These are phyloP conservation scores for Lutraria lutraria DNA, from an alignment of 2,888 invertebrate genomes.

Conservation along the genomic window DNA sequence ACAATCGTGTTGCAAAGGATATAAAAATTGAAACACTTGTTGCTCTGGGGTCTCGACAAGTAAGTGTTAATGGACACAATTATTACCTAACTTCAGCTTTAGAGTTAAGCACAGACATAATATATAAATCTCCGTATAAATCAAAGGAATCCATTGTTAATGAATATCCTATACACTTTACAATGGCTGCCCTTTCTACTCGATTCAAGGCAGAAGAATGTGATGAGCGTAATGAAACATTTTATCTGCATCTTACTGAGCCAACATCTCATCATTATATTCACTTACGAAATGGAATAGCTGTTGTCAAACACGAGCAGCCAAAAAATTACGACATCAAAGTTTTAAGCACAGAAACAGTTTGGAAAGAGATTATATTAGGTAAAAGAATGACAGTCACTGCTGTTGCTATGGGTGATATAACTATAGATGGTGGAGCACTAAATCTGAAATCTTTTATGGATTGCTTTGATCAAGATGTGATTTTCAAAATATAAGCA, in stretches of 20 bases:
- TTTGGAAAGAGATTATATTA: conserved; percentile 74
- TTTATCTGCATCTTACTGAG: conserved; percentile 58
- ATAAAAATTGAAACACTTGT: conserved; percentile 75
- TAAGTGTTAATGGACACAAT: conserved; percentile 79
- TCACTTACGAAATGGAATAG: conserved; percentile 76
- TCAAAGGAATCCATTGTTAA: conserved; percentile 49
- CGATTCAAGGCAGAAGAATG: conserved; percentile 72
- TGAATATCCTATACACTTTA: conserved; percentile 60
- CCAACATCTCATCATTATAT: conserved; percentile 67
- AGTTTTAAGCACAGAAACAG: conserved; percentile 63
- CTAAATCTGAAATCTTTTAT: conserved; percentile 73
- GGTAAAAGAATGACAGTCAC: conserved; percentile 56
- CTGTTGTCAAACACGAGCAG: conserved; percentile 57
- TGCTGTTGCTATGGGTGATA: conserved; percentile 70
- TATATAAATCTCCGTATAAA: conserved; percentile 34
- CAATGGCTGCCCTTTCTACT: conserved; percentile 70
- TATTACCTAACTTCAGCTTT: conserved; percentile 80
- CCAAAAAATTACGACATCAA: conserved; percentile 65
- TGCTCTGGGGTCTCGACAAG: conserved; percentile 73
- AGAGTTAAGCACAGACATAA: conserved; percentile 72
- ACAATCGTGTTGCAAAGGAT: conserved; percentile 68
- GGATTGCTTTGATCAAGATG: conserved; percentile 75
- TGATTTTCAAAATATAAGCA: background rate
- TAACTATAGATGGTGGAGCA: conserved; percentile 76
- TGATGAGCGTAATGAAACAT: conserved; percentile 55